Evolutionary conservation across 2,113 vertebrate species (phyloP), one percentile per base, ranked within the genome.

Genomic region (Takifugu flavidus): DNA sequence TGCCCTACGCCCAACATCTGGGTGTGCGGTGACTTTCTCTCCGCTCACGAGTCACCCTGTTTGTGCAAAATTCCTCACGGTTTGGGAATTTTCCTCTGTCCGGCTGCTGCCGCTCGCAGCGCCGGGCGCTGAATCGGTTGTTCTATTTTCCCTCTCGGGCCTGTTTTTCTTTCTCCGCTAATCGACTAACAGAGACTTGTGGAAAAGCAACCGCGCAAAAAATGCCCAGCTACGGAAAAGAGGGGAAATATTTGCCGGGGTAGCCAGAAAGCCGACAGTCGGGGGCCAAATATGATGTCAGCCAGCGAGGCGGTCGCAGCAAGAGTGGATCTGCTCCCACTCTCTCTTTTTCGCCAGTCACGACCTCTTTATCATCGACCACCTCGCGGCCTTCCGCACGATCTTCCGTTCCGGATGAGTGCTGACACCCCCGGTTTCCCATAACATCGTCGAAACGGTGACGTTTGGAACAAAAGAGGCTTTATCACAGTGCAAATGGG

Each of bases 211-310:
- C 49, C 58, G 60, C 46, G 64, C 58, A 71, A 84, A 79, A 80
- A 79, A 71, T 78, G 65, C 79, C 68, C 82, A 73, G 65, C 78
- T 55, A 15, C 75, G 84, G 77, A 84, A 87, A 88, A 87, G 59
- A 83, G 72, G 66, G 72, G 75, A 86, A 86, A 81, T 79, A 77
- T 83, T 78, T 82, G 60, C 66, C 68, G 50, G 57, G 59, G 84
- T 78, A 69, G 64, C 70, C 75, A 80, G 67, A 76, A 57, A 56
- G 74, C 56, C 29, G 51, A 56, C 53, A 56, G 65, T 70, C 13
- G 13, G 63, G 56, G 8, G 84, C 83, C 86, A 88, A 83, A 74
- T 67, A 85, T 89, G 85, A 89, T 83, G 82, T 87, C 82, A 87
- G 54, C 58, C 46, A 80, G 61, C 1, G 14, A 75, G 55, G 61